Evolutionary conservation across 1,140 invertebrate genomes (phyloP).

Genomic region (Solenopsis fugax): DNA sequence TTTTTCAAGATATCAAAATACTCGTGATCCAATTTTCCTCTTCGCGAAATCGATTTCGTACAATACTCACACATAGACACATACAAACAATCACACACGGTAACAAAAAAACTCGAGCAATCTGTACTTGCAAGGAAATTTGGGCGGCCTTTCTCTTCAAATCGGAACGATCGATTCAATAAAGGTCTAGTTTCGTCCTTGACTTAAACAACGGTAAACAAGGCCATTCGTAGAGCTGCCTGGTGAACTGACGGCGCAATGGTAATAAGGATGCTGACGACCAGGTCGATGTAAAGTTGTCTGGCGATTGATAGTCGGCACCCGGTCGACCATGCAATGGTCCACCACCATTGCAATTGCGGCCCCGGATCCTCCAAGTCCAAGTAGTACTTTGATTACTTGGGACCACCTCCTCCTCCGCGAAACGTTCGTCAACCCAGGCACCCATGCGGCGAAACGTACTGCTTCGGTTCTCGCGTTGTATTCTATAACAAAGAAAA

Average conservation of each 20-base stretch:
- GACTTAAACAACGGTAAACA: conserved; percentile 83
- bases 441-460: conserved; percentile 86
- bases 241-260: conserved; percentile 83
- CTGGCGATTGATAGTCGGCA: conserved; percentile 58
- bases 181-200: conserved; percentile 84
- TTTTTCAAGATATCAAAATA: conserved; percentile 8
- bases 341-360: conserved; percentile 74
- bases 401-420: conserved; percentile 82
- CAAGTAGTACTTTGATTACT: conserved; percentile 70
- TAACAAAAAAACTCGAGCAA: conserved; percentile 25
- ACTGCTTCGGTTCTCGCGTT: conserved; percentile 79
- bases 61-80: conserved; percentile 18
- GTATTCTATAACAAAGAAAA: conserved; percentile 74
- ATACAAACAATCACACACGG: conserved; percentile 19
- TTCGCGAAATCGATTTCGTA: background rate
- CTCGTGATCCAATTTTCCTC: background rate
- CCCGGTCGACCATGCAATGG: conserved; percentile 59
- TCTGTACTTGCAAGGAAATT: conserved; percentile 12
- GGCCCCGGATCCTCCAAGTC: conserved; percentile 77
- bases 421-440: conserved; percentile 85
- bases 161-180: conserved; percentile 65
- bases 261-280: conserved; percentile 74
- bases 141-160: background rate
- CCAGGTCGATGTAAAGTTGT: conserved; percentile 68
- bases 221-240: conserved; percentile 84